Evolutionary conservation across 2,113 vertebrate genomes (phyloP), one percentile per base, ranked within the genome.

Genomic region (Pitta sordida): DNA sequence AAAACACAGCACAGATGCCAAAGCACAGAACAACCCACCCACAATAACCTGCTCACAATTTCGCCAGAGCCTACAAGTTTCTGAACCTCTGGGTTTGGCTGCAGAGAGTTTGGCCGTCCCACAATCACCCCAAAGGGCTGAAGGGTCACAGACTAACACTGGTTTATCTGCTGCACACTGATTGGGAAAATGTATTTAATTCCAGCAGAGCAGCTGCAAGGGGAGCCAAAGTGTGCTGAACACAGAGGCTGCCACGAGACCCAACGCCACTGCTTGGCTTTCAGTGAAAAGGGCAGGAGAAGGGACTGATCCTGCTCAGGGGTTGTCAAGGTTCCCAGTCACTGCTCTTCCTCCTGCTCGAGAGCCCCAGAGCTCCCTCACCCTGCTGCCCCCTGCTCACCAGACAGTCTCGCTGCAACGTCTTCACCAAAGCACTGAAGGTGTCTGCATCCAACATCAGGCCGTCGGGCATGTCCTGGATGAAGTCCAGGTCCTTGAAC

Each of bases 401-500:
- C 99, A 99, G 95, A 76, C 99, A 99, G 97, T 99, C 99, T 39
- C 99, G 98, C 95, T 99, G 99, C 73, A 99, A 96, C 0, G 99
- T 99, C 97, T 99, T 99, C 80, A 99, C 98, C 88, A 99, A 76
- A 0, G 99, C 99, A 4, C 95, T 99, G 94, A 99, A 99, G 34
- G 99, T 99, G 97, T 99, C 99, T 3, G 98, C 97, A 20, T 99
- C 99, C 80, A 99, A 95, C 98, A 99, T 98, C 58, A 99, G 98
- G 58, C 99, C 99, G 4, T 99, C 99, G 0, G 98, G 98, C 91
- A 98, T 90, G 96, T 99, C 98, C 80, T 99, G 99, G 95, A 99
- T 99, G 96, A 99, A 99, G 96, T 99, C 99, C 48, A 99, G 97
- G 95, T 99, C 99, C 97, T 99, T 99, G 97, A 98, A 99, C 0